Evolutionary conservation across 2,797 vertebrate species (phyloP), one percentile per base, ranked within the genome.

Genomic region (Neopelma chrysocephalum): DNA sequence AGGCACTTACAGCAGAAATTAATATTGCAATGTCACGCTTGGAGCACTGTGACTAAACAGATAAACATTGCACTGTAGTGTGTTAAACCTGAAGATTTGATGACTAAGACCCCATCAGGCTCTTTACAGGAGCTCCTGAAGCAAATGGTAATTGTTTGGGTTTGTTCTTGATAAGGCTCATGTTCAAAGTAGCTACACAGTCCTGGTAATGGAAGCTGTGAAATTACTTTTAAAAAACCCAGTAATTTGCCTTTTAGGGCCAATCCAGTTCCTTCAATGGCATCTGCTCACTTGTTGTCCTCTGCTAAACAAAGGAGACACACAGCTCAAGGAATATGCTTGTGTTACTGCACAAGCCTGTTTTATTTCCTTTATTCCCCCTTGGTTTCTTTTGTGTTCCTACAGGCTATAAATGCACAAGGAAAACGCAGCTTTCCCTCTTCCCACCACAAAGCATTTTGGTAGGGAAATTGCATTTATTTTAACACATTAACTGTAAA

Each of bases 21-120:
- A 90, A 91, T 93, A 90, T 89, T 88, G 82, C 82, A 62, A 69
- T 86, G 94, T 83, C 82, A 87, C 6, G 23, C 94, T 93, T 66
- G 82, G 87, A 96, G 89, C 85, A 56, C 72, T 93, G 91, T 95
- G 94, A 94, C 95, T 93, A 73, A 93, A 70, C 12, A 94, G 93
- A 84, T 90, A 86, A 95, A 45, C 58, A 57, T 91, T 94, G 82
- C 82, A 29, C 82, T 76, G 43, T 58, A 90, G 69, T 82, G 12
- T 82, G 76, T 82, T 86, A 95, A 96, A 94, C 77, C 80, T 94
- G 82, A 60, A 84, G 91, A 90, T 79, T 82, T 92, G 72, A 61
- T 96, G 91, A 90, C 89, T 86, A 73, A 94, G 86, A 90, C 32
- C 80, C 43, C 2, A 1, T 82, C 94, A 79, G 87, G 58, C 62